phyloP scores from a whole-genome alignment of 2,888 invertebrate genomes.

The Diarsia rubi region DNA sequence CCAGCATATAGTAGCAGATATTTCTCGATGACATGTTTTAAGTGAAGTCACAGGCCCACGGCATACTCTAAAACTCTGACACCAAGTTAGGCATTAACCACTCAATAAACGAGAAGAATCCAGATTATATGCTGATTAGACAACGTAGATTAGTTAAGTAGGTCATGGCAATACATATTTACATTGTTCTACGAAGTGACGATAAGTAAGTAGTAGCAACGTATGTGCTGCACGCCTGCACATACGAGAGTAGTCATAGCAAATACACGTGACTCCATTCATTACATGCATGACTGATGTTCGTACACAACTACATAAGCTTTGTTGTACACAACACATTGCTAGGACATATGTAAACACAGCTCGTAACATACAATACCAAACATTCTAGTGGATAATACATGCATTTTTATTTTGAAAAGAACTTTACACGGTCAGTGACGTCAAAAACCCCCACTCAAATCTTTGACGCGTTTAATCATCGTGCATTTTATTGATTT shows the following conservation, averaged over 20 bases:
- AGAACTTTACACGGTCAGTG: not conserved
- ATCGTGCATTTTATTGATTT: no score
- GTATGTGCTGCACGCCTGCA: no score
- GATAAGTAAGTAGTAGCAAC: not conserved
- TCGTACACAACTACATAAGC: not conserved
- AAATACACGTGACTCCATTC: conserved; percentile 18
- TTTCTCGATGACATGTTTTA: no score
- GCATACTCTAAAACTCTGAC: no score
- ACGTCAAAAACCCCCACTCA: no score
- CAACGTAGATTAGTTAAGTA: not conserved
- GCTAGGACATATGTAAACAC: not conserved
- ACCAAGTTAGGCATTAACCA: no score
- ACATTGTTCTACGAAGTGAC: conserved; percentile 3
- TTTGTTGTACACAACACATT: not conserved
- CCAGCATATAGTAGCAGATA: no score
- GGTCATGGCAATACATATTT: not conserved
- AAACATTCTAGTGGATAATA: no score
- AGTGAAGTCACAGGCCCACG: no score
- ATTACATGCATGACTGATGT: conserved; percentile 1
- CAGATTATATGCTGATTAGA: not conserved
- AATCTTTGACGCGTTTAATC: no score
- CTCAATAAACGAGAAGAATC: not conserved
- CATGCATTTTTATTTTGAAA: not conserved
- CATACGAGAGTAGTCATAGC: no score
- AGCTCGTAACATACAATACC: not conserved